phyloP scores from a whole-genome alignment of 2,888 invertebrate genomes.

The Leucoma salicis region DNA sequence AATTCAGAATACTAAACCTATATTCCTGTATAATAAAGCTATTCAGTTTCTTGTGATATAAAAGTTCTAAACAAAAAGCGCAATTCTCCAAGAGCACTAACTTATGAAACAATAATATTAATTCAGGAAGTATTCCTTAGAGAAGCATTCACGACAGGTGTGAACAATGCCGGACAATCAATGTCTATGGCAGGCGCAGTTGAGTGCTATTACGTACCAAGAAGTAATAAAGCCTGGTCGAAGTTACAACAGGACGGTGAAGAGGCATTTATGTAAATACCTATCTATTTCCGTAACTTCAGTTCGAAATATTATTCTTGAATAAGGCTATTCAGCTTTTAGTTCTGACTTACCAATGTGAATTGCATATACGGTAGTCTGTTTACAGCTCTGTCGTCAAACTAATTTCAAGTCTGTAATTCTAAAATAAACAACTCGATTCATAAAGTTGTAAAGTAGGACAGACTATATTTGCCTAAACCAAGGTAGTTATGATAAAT shows the following conservation, averaged over 20 bases:
- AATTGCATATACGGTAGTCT: too few species aligned
- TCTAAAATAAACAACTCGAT: too few species aligned
- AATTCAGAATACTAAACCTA: too few species aligned
- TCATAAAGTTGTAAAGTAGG: too few species aligned
- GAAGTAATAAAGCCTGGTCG: constrained; percentile 16
- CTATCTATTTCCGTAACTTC: constrained; percentile 8
- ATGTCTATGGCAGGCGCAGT: constrained; percentile 22
- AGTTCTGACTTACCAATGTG: background rate
- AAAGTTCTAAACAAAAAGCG: too few species aligned
- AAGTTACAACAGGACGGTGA: constrained; percentile 19
- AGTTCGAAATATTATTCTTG: constrained; percentile 1
- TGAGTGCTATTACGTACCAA: constrained; percentile 24
- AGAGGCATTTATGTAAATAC: constrained; percentile 19
- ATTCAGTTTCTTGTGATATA: too few species aligned
- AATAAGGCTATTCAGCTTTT: background rate
- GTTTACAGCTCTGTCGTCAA: too few species aligned
- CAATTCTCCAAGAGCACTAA: too few species aligned
- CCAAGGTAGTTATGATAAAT: too few species aligned
- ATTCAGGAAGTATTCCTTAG: constrained; percentile 22
- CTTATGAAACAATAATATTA: constrained; percentile 17
- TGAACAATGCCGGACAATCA: constrained; percentile 22
- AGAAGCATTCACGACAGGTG: constrained; percentile 25
- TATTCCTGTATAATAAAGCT: too few species aligned
- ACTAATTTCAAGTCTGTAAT: too few species aligned
- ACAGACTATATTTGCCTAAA: too few species aligned